Base-by-base conservation (phyloP, 2,797 vertebrate genomes). In the Tachyglossus aculeatus region DNA sequence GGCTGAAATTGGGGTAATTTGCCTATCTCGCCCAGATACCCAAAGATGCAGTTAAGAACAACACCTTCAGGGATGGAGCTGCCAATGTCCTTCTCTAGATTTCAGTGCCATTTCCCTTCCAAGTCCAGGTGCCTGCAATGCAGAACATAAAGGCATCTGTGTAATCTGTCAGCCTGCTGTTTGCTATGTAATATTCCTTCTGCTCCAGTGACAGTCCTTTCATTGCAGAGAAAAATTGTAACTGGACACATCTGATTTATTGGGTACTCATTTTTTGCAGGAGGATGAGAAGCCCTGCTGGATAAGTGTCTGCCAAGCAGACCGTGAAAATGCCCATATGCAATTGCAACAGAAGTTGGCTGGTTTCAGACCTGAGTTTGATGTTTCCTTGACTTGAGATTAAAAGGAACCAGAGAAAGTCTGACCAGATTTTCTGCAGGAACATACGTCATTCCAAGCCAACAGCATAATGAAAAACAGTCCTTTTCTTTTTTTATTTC, bases 401-500 rank as follows among this genome's bases (percentile, higher is more conserved):
- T 9, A 73, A 75, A 75, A 7, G 36, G 16, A 45, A 32, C n/a
- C 6, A 24, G 36, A 27, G 7, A 27, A 24, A 7, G 14, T 14
- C 9, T 59, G 44, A 43, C 39, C n/a, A 24, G 31, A 29, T 25
- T 7, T 27, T 27, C 29, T 34, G 59, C 18, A 24, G 36, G 36
- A 44, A 29, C 11, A 36, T 34, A 13, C 18, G n/a, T 55, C 24
- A 11, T 27, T 4, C 11, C 22, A 48, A 31, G 62, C 38, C 48
- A 64, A 27, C 12, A 13, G 25, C 25, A 22, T 34, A 32, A 58
- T 15, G 45, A 52, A 71, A 61, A 58, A 31, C n/a, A n/a, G 61
- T n/a, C 56, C 43, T 34, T 53, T 44, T 67, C 39, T 38, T 39
- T 67, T 39, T 38, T 39, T 59, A 18, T 62, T 48, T 50, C 21